phyloP scores from a whole-genome alignment of 35 echinoderm and acorn worm genomes.

The Patiria miniata region DNA sequence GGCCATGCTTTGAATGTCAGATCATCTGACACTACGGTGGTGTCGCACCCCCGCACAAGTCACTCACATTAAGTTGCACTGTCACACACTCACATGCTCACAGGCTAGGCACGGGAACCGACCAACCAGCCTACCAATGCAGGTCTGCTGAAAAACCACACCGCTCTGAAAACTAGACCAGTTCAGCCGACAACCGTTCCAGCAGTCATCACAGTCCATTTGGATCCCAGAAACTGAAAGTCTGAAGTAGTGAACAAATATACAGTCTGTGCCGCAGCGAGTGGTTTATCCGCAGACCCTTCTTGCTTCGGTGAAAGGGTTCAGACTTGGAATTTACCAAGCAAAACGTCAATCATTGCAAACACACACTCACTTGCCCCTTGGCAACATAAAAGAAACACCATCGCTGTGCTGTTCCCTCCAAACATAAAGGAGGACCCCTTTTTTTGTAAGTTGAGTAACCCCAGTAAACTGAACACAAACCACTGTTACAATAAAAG shows the following conservation, averaged over 20 bases:
- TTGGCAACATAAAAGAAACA: slow-evolving; percentile 34
- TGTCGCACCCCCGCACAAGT: not conserved
- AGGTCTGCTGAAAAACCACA: too few species aligned
- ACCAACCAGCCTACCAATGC: too few species aligned
- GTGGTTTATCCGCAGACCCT: too few species aligned
- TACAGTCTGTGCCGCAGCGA: not conserved
- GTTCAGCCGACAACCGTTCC: too few species aligned
- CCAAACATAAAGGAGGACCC: not conserved
- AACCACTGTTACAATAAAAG: slow-evolving; percentile 8
- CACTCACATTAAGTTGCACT: slow-evolving; percentile 20
- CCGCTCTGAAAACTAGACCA: too few species aligned
- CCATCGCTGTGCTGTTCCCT: not conserved
- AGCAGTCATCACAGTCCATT: not conserved
- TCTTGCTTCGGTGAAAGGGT: too few species aligned
- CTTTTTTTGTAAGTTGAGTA: slow-evolving; percentile 26
- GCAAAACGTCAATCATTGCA: slow-evolving; percentile 9
- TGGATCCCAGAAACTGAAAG: not conserved
- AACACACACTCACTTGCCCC: not conserved
- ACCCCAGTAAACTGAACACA: slow-evolving; percentile 15
- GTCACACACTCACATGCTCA: not conserved
- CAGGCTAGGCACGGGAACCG: too few species aligned
- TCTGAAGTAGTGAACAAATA: slow-evolving; percentile 23
- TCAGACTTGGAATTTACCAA: not conserved
- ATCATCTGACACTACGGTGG: slow-evolving; percentile 22
- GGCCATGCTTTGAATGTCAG: slow-evolving; percentile 24